Conservation (phyloP, 2,113 vertebrate species). For the Colius striatus region DNA sequence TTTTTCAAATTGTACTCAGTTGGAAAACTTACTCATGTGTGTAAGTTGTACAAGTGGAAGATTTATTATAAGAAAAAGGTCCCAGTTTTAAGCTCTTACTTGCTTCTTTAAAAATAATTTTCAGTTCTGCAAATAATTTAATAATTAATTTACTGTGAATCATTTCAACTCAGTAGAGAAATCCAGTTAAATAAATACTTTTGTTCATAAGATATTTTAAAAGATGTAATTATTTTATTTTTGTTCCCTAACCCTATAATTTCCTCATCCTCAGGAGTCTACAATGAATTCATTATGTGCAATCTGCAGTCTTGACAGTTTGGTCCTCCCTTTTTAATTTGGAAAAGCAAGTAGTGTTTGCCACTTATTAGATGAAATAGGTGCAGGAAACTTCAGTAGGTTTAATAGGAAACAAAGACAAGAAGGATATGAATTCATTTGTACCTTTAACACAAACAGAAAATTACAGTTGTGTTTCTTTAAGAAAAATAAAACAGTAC, state of each 20-base stretch:
- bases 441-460: background rate
- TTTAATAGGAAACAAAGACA: background rate
- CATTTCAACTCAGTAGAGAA: background rate
- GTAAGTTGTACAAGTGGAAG: background rate
- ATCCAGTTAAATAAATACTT: background rate
- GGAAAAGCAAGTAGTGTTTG: background rate
- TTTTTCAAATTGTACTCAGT: background rate
- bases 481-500: background rate
- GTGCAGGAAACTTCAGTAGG: background rate
- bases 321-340: background rate
- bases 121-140: slow-evolving; percentile 5
- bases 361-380: background rate
- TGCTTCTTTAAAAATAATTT: background rate
- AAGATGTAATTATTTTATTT: slow-evolving; percentile 19
- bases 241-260: slow-evolving; percentile 12
- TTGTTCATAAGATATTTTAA: slow-evolving; percentile 27
- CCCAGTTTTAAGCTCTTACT: background rate
- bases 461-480: background rate
- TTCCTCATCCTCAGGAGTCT: background rate
- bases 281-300: slow-evolving; percentile 23
- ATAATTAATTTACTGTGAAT: background rate
- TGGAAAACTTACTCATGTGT: background rate
- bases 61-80: background rate
- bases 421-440: background rate
- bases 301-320: slow-evolving; percentile 27